Evolutionary conservation across 2,888 invertebrate species (phyloP).

Genomic region (Falcaria lacertinaria): DNA sequence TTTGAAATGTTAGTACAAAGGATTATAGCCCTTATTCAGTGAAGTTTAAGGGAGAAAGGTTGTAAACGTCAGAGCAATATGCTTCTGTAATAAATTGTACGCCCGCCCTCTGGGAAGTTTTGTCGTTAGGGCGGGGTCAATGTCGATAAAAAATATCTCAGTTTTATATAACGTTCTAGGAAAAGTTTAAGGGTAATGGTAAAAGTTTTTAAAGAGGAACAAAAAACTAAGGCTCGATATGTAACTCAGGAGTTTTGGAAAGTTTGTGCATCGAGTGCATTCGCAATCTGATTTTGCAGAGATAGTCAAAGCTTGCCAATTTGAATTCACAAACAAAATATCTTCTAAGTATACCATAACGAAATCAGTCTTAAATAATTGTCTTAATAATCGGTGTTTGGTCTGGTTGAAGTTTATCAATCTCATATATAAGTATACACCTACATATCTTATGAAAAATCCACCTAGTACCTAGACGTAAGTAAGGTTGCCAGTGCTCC

Average conservation of each 20-base stretch:
- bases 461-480: too few relatives aligned
- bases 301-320: too few relatives aligned
- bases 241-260: neutral
- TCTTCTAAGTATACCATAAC: too few relatives aligned
- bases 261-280: too few relatives aligned
- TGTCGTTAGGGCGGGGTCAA: constrained; percentile 26
- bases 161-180: neutral
- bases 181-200: neutral
- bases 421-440: too few relatives aligned
- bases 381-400: too few relatives aligned
- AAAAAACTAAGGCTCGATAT: neutral
- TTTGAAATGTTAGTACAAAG: neutral
- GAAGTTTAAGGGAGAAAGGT: constrained; percentile 18
- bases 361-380: too few relatives aligned
- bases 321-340: too few relatives aligned
- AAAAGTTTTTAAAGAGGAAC: neutral
- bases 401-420: too few relatives aligned
- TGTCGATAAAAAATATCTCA: constrained; percentile 10
- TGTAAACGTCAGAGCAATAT: constrained; percentile 58
- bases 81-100: constrained; percentile 59
- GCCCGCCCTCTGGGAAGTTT: constrained; percentile 46
- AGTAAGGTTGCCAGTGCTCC: too few relatives aligned
- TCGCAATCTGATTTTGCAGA: too few relatives aligned
- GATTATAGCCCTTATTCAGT: constrained; percentile 22
- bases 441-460: too few relatives aligned